Base-by-base conservation (phyloP, 2,888 invertebrate genomes). In the Nebria salina region DNA sequence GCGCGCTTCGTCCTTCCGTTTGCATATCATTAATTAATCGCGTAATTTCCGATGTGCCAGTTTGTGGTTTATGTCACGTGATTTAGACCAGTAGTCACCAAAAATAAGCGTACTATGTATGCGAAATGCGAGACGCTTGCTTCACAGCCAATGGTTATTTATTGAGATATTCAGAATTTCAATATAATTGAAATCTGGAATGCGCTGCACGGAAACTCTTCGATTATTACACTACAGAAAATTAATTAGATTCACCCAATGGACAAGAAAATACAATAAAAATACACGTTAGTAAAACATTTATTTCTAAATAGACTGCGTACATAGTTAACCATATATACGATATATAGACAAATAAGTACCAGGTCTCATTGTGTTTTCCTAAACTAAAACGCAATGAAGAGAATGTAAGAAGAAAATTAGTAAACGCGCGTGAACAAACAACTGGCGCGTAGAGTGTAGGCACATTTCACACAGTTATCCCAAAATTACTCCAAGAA, bases 11-110 rank as follows among this genome's bases (percentile, higher is more conserved):
- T 54, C 54, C 75, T 80, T 80, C 80, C 80, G 80, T 72, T 80
- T 72, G 70, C 75, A 80, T 80, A 80, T 80, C 80, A 80, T 80
- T 80, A 80, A 80, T 80, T 80, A 80, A 80, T 80, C 80, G 80
- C 73, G 80, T 80, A 80, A 80, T 80, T 80, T 80, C 80, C 80
- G 80, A 80, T 80, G 75, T 80, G 80, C 80, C 80, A 80, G 41
- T n/a, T 68, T 80, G 80, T 13, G 80, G 80, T 80, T 54, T 64
- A 34, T n/a, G 75, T 72, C 70, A n/a, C 41, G 80, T 80, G 80
- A 80, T 80, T 80, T 80, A 80, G 75, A 75, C 80, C 80, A 80
- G 75, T 65, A 75, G 80, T 75, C 80, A 15, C 43, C 43, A 73
- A 73, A 26, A n/a, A 20, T 41, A 54, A 7, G 54, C 7, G 54